These are phyloP conservation scores for Drosophila tsacasi DNA, from an alignment of 1,140 invertebrate species.

Conservation along the genomic window DNA sequence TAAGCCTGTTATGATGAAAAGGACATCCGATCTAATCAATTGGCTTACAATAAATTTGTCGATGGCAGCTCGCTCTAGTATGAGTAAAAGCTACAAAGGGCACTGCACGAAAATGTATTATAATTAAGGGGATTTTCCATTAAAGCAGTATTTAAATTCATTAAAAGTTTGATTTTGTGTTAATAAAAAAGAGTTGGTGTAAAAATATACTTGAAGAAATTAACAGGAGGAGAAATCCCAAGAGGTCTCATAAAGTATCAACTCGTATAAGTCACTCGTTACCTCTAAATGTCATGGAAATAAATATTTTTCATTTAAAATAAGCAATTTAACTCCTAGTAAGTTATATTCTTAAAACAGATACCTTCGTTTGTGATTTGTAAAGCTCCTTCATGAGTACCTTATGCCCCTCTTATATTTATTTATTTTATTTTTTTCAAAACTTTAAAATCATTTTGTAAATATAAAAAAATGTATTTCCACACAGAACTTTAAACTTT, in stretches of 20 bases:
- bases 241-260: too few relatives aligned
- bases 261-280: too few relatives aligned
- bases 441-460: background rate
- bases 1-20: constrained; percentile 53
- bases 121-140: background rate
- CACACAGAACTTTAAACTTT: too few relatives aligned
- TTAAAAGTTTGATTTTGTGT: background rate
- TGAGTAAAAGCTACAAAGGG: background rate
- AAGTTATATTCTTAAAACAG: background rate
- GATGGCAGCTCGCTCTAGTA: constrained; percentile 11
- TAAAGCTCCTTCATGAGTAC: too few relatives aligned
- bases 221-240: background rate
- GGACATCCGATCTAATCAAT: constrained; percentile 63
- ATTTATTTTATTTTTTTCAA: too few relatives aligned
- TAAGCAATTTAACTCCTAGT: fast-evolving
- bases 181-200: background rate
- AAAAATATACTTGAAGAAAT: background rate
- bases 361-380: too few relatives aligned
- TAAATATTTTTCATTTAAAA: background rate
- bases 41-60: constrained; percentile 63
- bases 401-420: too few relatives aligned
- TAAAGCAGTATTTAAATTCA: background rate
- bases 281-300: background rate
- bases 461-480: background rate
- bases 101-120: constrained; percentile 3